Evolutionary conservation across 1,140 invertebrate genomes (phyloP), one percentile per base, ranked within the genome.

Genomic region (Drosophila novamexicana): DNA sequence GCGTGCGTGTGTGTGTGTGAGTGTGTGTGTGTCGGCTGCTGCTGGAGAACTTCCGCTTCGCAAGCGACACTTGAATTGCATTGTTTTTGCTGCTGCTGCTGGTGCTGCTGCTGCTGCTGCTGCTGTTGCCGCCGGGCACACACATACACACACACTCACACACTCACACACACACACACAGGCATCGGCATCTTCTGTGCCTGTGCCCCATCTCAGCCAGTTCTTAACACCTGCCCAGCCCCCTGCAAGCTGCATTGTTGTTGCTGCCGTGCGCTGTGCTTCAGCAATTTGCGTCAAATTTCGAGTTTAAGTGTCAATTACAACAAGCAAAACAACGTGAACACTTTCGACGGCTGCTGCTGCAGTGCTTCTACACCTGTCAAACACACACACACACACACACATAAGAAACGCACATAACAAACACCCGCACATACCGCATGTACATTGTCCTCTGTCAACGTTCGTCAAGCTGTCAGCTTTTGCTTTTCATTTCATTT

Each of bases 281-380:
- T 62, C 65, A 81, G 82, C 78, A 86, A 86, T 86, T 86, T 88
- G 69, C 83, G 84, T 89, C 77, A 89, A 89, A 88, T 88, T 88
- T 88, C 63, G 84, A 88, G 83, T 80, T 88, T 80, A 88, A 88
- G 83, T 86, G 83, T 88, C 83, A 88, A 89, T 88, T 88, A 88
- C 84, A 88, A 79, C 65, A 78, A 68, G 75, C 68, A 80, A 66
- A 75, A 62, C 54, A 70, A 39, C 54, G 75, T 62, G 44, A 85
- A 67, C 62, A 66, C 47, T 72, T 72, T 72, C 50, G 69, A 65
- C 71, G 64, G 66, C 61, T 52, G 65, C 58, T 61, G 71, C 29
- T 73, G 63, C 66, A 71, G 44, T 36, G 61, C 65, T 37, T 61
- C 64, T 69, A 59, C 72, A 75, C 72, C 72, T 71, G 72, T 75